A percentile compares a stretch with the other conserved stretches of the same genome.
These are phyloP conservation scores for Creontiades dilutus DNA, from an alignment of 2,888 invertebrate genomes.

Conservation along the genomic window DNA sequence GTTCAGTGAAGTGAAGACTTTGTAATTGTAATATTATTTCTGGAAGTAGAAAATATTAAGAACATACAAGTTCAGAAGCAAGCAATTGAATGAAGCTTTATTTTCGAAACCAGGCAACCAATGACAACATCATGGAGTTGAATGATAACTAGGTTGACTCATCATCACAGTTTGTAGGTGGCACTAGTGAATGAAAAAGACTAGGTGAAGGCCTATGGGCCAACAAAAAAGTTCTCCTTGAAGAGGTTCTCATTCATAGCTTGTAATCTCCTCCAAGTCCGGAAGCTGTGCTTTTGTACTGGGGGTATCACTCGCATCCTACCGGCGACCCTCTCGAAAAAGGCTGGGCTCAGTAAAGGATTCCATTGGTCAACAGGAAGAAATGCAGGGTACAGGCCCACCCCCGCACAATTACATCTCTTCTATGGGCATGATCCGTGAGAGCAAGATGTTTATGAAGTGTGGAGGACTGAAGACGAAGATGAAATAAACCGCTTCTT, in stretches of 20 bases:
- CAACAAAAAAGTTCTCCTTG: conserved; percentile 25
- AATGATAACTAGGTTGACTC: too few relatives aligned
- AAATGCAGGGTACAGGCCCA: not conserved
- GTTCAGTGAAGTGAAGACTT: too few relatives aligned
- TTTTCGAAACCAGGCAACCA: too few relatives aligned
- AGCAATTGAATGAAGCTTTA: too few relatives aligned
- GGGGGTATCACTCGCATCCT: conserved; percentile 24
- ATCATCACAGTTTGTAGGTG: not conserved
- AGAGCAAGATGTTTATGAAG: not conserved
- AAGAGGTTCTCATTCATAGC: conserved; percentile 24
- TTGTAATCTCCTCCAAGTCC: not conserved
- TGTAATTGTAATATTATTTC: too few relatives aligned
- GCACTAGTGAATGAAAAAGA: not conserved
- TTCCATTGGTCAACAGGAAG: conserved; percentile 41
- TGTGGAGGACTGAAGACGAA: not conserved
- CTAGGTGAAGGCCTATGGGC: not conserved
- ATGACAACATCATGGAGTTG: too few relatives aligned
- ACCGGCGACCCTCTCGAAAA: not conserved
- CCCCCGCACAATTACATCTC: conserved; percentile 30
- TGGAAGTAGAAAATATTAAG: too few relatives aligned
- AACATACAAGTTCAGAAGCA: too few relatives aligned
- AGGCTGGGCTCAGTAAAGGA: not conserved
- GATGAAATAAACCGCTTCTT: not conserved
- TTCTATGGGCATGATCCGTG: not conserved
- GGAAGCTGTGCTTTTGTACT: not conserved